Evolutionary conservation across 2,797 vertebrate genomes (phyloP), one percentile per base, ranked within the genome.

Genomic region (Gobionotothen gibberifrons): DNA sequence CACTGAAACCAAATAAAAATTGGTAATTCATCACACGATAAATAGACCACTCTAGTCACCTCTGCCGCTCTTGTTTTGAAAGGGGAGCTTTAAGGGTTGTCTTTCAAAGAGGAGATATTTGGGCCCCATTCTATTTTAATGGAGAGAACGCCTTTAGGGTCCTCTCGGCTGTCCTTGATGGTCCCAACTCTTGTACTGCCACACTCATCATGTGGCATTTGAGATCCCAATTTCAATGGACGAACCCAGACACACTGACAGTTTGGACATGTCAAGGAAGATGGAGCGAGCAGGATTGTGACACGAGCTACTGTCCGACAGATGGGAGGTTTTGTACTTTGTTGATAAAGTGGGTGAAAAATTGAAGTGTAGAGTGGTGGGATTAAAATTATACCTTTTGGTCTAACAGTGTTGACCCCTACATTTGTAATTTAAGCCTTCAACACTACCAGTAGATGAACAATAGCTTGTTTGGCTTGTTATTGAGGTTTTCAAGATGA

Each of bases 31-130:
- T 88, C 87, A 83, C 82, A 70, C 22, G 63, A 84, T 79, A 85
- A 92, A 89, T 67, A 82, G 85, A 80, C 65, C 72, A 73, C 87
- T 72, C 89, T 85, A 85, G 84, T 87, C 87, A 82, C 88, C 87
- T 90, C 88, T 91, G 88, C 89, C 85, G 74, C 83, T 87, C 89
- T 90, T 93, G 90, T 93, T 93, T 90, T 93, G 92, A 93, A 93
- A 93, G 81, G 75, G 1, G 83, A 92, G 74, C 79, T 70, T 16
- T 14, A 0, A 1, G 74, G 86, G 40, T 92, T 63, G 47, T 70
- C 79, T 92, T 92, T 92, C 90, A 92, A 90, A 91, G 89, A 69
- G 62, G 40, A 49, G 74, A 83, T 86, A 87, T 87, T 81, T 78
- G 79, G 83, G 72, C 84, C 81, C 64, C 74, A 54, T 87, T 92